Evolutionary conservation across 92 coral and sea anemone genomes (phyloP).

Genomic region (Heteractis magnifica): DNA sequence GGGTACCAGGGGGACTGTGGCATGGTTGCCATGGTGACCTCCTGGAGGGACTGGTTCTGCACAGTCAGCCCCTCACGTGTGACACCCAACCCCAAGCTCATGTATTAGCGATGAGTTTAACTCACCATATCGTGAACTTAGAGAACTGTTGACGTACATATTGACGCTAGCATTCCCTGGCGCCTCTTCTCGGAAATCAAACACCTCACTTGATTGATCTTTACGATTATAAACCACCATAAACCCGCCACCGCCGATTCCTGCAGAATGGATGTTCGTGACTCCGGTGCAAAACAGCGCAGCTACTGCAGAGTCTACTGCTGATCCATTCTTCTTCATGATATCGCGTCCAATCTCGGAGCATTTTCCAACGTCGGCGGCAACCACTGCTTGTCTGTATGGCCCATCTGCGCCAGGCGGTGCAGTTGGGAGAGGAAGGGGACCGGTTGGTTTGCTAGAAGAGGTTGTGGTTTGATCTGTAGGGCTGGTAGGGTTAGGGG

Average conservation of each 20-base stretch:
- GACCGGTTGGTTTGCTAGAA: conserved; percentile 7
- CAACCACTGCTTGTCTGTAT: conserved; percentile 61
- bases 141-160: conserved; percentile 77
- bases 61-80: too few species aligned
- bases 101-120: not conserved
- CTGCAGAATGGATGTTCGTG: conserved; percentile 96
- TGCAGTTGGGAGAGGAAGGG: conserved; percentile 41
- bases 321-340: conserved; percentile 73
- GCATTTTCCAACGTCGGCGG: conserved; percentile 66
- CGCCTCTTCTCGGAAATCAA: conserved; percentile 86
- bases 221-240: conserved; percentile 73
- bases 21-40: too few species aligned
- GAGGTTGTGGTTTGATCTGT: not conserved
- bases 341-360: conserved; percentile 78
- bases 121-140: conserved; percentile 69
- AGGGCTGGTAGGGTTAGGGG: not conserved
- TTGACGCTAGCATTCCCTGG: conserved; percentile 61
- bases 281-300: conserved; percentile 82
- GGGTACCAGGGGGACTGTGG: too few species aligned
- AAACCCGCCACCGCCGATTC: conserved; percentile 97
- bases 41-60: too few species aligned
- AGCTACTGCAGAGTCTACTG: conserved; percentile 91
- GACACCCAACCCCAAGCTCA: too few species aligned
- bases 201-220: conserved; percentile 48
- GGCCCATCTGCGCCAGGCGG: conserved; percentile 69